These are phyloP conservation scores for Hermetia illucens DNA, from an alignment of 1,140 invertebrate genomes.

Conservation along the genomic window DNA sequence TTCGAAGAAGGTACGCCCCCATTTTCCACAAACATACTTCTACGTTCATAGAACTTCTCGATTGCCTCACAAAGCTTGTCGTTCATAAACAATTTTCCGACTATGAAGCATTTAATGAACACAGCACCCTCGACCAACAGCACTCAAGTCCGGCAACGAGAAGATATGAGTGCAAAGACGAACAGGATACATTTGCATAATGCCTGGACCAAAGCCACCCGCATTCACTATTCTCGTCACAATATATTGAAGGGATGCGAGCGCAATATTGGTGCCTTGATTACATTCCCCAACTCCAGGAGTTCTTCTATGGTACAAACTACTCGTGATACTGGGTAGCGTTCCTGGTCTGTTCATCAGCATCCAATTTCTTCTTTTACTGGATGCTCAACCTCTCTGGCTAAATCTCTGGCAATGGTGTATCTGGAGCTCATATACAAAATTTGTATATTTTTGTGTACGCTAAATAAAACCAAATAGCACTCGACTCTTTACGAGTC, in stretches of 20 bases:
- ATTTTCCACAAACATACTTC: too few relatives aligned
- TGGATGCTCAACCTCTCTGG: background rate
- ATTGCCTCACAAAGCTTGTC: too few relatives aligned
- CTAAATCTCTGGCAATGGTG: too few relatives aligned
- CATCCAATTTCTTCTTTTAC: background rate
- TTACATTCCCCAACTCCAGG: too few relatives aligned
- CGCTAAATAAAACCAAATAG: conserved; percentile 5
- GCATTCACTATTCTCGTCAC: conserved; percentile 1
- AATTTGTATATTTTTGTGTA: too few relatives aligned
- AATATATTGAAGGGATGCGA: too few relatives aligned
- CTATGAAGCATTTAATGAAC: conserved; percentile 5
- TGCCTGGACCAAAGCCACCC: background rate
- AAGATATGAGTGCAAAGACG: background rate
- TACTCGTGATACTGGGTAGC: background rate
- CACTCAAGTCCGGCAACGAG: background rate
- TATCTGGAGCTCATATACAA: too few relatives aligned
- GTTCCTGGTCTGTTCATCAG: background rate
- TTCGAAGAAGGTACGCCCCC: too few relatives aligned
- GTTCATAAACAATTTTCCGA: background rate
- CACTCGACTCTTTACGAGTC: conserved; percentile 4
- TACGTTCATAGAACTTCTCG: too few relatives aligned
- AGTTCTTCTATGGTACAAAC: too few relatives aligned
- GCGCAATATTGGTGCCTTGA: too few relatives aligned
- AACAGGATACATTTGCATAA: conserved; percentile 2
- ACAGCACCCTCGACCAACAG: background rate